Evolutionary conservation across 1,140 invertebrate genomes (phyloP), one percentile per base, ranked within the genome.

Genomic region (Planococcus citri): DNA sequence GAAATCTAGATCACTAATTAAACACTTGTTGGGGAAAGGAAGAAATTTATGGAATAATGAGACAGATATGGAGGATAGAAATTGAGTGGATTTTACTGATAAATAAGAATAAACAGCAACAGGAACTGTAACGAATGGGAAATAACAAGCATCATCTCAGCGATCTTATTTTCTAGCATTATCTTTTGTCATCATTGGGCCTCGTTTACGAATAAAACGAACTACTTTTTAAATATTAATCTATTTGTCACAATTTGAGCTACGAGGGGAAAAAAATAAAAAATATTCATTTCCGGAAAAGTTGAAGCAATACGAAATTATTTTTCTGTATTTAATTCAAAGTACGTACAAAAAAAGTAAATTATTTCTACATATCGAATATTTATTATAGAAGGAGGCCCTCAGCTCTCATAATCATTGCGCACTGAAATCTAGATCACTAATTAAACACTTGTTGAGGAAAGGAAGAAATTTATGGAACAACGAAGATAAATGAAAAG

Each of bases 381-480:
- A 20, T 51, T 51, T 14, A 20, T 51, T 6, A 14, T 8, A 14
- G 33, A 20, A 51, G 41, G 6, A 17, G 41, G 17, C 41, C 41
- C 41, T 51, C 41, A 51, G 41, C 41, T 51, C 41, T 51, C 41
- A 51, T 51, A 51, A 51, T 51, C 41, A 51, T 51, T 51, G 41
- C 41, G 10, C 41, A 51, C 17, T 20, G 41, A 51, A 51, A 51
- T 51, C 41, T 51, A 51, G 6, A 51, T 20, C 41, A 51, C 41
- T 17, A 33, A 33, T n/a, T 33, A 33, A 33, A 33, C 29, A 33
- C 29, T 33, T 12, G 12, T 12, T 12, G 29, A 33, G 29, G 12
- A 12, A 33, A 33, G 12, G 41, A 51, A 51, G 17, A 51, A 14
- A 3, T 20, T 51, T 9, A 14, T 3, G n/a, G 41, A 20, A 51